Evolutionary conservation across 2,797 vertebrate species (phyloP).

Genomic region (Varecia variegata): DNA sequence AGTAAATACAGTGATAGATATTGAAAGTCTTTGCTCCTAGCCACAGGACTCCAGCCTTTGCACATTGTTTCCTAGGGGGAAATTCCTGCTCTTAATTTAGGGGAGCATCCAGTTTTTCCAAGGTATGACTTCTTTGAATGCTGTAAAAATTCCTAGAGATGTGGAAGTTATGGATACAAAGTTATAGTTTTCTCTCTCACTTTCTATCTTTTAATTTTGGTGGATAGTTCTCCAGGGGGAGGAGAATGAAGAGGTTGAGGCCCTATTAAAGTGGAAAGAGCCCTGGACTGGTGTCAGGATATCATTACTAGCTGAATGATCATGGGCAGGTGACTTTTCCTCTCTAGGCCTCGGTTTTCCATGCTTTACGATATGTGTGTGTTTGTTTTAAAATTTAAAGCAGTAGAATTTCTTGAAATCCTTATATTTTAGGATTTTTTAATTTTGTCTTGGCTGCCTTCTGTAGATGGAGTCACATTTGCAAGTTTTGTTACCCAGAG

Average conservation of each 20-base stretch:
- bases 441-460: background rate
- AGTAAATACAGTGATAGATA: background rate
- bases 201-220: background rate
- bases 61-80: background rate
- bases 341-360: background rate
- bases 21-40: background rate
- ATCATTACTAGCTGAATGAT: background rate
- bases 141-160: constrained; percentile 7
- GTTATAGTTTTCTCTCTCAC: background rate
- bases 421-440: background rate
- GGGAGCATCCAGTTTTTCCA: background rate
- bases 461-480: background rate
- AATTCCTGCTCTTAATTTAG: background rate
- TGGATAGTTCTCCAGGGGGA: background rate
- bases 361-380: background rate
- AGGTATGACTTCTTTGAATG: background rate
- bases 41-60: background rate
- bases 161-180: background rate
- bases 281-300: background rate
- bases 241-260: background rate
- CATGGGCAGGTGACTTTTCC: background rate
- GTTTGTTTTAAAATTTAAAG: background rate
- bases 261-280: background rate
- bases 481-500: background rate
- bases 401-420: background rate